These are phyloP conservation scores for Patella caerulea DNA, from an alignment of 2,888 invertebrate species.

Conservation along the genomic window DNA sequence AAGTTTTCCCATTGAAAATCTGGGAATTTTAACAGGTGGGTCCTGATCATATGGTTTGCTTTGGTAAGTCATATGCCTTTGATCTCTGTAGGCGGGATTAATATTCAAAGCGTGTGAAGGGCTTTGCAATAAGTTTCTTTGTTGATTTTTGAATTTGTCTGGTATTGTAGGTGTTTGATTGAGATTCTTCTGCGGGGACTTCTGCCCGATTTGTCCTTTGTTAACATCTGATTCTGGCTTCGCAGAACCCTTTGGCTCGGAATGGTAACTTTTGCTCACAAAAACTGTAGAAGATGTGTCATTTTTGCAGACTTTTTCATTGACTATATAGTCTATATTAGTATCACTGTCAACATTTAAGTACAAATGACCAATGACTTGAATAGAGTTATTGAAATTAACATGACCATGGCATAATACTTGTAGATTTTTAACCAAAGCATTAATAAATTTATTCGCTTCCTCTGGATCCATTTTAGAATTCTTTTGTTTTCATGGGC, in stretches of 20 bases:
- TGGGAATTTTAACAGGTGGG: not conserved
- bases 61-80: not conserved
- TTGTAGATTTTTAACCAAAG: constrained; percentile 8
- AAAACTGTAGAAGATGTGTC: constrained; percentile 1
- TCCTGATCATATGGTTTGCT: too few species aligned
- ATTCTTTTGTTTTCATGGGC: too few species aligned
- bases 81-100: not conserved
- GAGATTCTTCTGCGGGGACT: too few species aligned
- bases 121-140: too few species aligned
- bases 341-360: not conserved
- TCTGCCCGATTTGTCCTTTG: too few species aligned
- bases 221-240: not conserved
- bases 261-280: constrained; percentile 3
- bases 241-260: not conserved
- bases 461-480: not conserved
- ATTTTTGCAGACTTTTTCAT: constrained; percentile 1
- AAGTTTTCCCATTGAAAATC: not conserved
- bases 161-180: too few species aligned
- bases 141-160: too few species aligned
- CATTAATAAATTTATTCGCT: constrained; percentile 5
- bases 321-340: not conserved
- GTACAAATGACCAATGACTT: not conserved
- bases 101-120: not conserved
- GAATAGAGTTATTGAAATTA: not conserved
- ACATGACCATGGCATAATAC: constrained; percentile 4